Evolutionary conservation across 2,113 vertebrate genomes (phyloP), one percentile per base, ranked within the genome.

Genomic region (Siphamia tubifer): DNA sequence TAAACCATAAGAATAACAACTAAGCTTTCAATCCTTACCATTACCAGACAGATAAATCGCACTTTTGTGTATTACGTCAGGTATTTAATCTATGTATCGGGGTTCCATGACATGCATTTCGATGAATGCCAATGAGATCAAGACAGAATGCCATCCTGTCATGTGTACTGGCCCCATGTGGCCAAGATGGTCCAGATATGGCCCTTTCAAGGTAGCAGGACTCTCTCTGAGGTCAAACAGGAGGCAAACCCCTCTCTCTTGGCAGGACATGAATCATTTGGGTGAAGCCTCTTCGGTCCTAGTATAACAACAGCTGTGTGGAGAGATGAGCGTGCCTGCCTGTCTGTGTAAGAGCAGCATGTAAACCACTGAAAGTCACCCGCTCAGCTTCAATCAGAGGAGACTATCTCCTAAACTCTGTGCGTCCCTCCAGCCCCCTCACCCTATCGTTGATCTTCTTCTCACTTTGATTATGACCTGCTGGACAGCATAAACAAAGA

Each of bases 181-280:
- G 64, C 63, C 54, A 44, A 77, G 75, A 83, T 68, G 74, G 54
- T 70, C 54, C 58, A 61, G 68, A 83, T 74, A 77, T 24, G 54
- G 49, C 73, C 53, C 47, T 61, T 68, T 75, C 70, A 68, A 67
- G 74, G 60, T 49, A 64, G 69, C 7, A n/a, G 65, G 77, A 61
- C 65, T 42, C 69, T 70, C 66, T 75, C 65, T 47, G 68, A 84
- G 89, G 88, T 90, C 91, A 90, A 83, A 87, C 58, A 66, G 66
- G 79, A 88, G 83, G 79, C 80, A 81, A 49, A 72, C 66, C 64
- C 67, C 74, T 82, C 83, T 87, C 81, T 68, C 75, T 90, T 91
- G 90, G 91, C 90, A 89, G 82, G 63, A 91, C 87, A 90, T 89
- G 83, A 91, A 88, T 83, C 77, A 75, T 38, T 8, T 40, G 64